Conservation (phyloP, 2,797 vertebrate species). For the Bryconaethiops microstoma region DNA sequence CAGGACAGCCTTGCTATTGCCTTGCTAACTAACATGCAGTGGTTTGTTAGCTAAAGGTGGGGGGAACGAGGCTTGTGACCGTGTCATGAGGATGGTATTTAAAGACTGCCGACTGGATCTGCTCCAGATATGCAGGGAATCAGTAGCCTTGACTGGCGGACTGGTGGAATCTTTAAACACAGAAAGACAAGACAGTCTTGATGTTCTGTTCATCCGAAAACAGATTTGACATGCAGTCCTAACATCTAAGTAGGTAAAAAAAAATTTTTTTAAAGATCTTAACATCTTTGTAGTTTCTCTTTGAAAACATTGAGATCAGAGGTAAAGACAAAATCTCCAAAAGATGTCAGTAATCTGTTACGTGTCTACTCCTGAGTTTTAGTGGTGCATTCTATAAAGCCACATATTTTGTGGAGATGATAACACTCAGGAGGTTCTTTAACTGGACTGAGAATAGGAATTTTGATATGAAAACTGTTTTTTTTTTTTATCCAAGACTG, state of each 20-base stretch:
- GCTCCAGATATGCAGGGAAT: not conserved
- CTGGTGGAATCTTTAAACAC: not conserved
- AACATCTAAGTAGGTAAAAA: not conserved
- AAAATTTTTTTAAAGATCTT: too few relatives aligned
- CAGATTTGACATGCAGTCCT: not conserved
- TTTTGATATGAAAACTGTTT: too few relatives aligned
- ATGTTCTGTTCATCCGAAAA: not conserved
- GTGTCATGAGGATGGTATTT: constrained; percentile 15
- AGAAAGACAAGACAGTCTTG: not conserved
- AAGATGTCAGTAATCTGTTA: too few relatives aligned
- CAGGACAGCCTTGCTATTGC: not conserved
- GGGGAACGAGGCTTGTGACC: not conserved
- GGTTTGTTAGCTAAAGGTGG: constrained; percentile 4
- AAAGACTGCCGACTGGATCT: not conserved
- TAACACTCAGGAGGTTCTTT: too few relatives aligned
- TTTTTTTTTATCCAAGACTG: too few relatives aligned
- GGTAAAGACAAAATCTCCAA: too few relatives aligned
- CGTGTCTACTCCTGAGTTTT: too few relatives aligned
- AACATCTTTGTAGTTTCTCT: too few relatives aligned
- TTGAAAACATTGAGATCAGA: too few relatives aligned
- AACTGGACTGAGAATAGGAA: too few relatives aligned
- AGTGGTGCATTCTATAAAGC: too few relatives aligned
- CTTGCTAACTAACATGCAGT: not conserved
- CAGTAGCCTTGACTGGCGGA: not conserved
- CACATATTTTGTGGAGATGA: too few relatives aligned